Evolutionary conservation across 2,888 invertebrate species (phyloP).

Genomic region (Tetragonula carbonaria): DNA sequence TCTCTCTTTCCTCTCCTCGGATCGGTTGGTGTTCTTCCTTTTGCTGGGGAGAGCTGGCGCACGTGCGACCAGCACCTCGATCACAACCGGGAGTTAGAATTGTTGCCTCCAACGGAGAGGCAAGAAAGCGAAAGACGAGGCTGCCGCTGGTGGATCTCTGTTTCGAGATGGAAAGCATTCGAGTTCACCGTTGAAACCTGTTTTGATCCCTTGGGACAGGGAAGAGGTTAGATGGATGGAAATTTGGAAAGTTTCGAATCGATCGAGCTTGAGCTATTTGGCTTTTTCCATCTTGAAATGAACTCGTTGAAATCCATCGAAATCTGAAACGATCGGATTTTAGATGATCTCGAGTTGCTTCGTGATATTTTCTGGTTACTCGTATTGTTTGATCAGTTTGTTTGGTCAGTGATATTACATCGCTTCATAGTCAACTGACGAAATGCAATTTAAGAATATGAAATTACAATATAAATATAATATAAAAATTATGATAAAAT

Average conservation of each 20-base stretch:
- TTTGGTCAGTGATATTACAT: too few relatives aligned
- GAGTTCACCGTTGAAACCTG: not conserved
- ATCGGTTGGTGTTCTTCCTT: conserved; percentile 38
- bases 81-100: conserved; percentile 62
- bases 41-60: conserved; percentile 68
- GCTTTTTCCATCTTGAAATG: not conserved
- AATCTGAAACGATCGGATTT: too few relatives aligned
- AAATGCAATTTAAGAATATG: too few relatives aligned
- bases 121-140: conserved; percentile 43
- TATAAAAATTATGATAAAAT: too few relatives aligned
- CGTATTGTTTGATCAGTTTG: too few relatives aligned
- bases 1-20: conserved; percentile 25
- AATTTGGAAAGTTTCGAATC: not conserved
- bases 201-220: not conserved
- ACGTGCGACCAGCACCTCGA: conserved; percentile 79
- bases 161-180: conserved; percentile 11
- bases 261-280: not conserved
- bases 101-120: conserved; percentile 36
- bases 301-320: too few relatives aligned
- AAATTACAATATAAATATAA: too few relatives aligned
- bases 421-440: too few relatives aligned
- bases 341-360: too few relatives aligned
- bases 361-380: too few relatives aligned
- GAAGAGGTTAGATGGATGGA: not conserved
- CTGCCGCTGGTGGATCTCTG: conserved; percentile 24